Evolutionary conservation across 2,113 vertebrate species (phyloP).

Genomic region (Vireo altiloquus): DNA sequence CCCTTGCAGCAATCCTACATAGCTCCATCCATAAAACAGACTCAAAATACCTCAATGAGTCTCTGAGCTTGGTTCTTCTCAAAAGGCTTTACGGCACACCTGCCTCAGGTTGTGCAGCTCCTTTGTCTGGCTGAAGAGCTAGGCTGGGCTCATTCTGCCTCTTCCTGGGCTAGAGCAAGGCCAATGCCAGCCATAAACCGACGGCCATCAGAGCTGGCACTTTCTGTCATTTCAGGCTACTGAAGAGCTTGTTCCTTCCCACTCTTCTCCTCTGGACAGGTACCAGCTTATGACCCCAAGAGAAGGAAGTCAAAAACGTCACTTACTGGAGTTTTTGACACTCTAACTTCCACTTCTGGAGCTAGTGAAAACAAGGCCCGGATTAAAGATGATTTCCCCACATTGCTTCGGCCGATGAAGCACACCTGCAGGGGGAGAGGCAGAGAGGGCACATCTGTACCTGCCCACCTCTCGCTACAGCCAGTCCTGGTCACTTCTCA

Average conservation of each 20-base stretch:
- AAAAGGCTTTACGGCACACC: fast-evolving
- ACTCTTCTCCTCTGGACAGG: background rate
- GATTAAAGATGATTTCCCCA: constrained; percentile 94
- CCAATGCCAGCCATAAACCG: background rate
- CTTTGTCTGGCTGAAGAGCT: background rate
- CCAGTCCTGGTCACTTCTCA: background rate
- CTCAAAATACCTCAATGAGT: background rate
- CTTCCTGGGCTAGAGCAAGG: background rate
- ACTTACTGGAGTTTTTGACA: constrained; percentile 93
- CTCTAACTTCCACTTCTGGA: constrained; percentile 87
- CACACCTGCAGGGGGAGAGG: constrained; percentile 79
- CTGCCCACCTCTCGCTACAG: background rate
- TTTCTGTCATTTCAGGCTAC: background rate
- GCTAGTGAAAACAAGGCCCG: constrained; percentile 87
- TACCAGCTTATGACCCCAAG: background rate
- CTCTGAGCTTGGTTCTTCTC: background rate
- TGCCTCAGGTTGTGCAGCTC: background rate
- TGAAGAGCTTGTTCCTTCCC: background rate
- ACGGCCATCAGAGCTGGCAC: fast-evolving
- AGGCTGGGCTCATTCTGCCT: background rate
- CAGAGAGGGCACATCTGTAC: background rate
- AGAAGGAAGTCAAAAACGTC: fast-evolving
- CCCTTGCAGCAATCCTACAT: fast-evolving
- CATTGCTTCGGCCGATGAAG: constrained; percentile 94
- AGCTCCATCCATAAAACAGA: background rate